A percentile compares a stretch with the other conserved stretches of the same genome.
Evolutionary conservation across 35 echinoderm and acorn worm genomes (phyloP).

Genomic region (Ophioderma brevispina): DNA sequence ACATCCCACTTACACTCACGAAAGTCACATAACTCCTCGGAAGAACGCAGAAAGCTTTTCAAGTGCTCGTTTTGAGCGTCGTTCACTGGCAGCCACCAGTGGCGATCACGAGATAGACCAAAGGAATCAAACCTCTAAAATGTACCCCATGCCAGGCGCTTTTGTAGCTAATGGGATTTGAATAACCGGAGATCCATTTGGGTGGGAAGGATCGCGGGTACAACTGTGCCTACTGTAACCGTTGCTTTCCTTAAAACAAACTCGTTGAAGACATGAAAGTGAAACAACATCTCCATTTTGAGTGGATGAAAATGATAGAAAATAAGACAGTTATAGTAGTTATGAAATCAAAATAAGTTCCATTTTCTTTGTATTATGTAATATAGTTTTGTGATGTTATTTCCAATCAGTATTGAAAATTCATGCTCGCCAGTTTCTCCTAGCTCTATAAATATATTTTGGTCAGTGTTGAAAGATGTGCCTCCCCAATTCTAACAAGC

Average conservation of each 20-base stretch:
- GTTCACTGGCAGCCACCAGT: neutral
- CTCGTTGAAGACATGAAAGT: neutral
- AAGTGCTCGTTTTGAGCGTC: neutral
- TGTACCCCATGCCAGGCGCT: neutral
- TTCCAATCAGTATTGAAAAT: too few relatives aligned
- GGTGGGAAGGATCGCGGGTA: neutral
- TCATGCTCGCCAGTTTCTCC: too few relatives aligned
- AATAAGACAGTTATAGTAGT: neutral
- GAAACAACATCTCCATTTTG: neutral
- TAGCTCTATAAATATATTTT: too few relatives aligned
- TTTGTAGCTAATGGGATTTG: neutral
- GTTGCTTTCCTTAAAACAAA: neutral
- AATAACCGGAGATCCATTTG: neutral
- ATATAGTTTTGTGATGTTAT: too few relatives aligned
- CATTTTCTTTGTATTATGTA: too few relatives aligned
- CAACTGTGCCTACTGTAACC: neutral
- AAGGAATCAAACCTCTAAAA: neutral
- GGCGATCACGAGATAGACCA: neutral
- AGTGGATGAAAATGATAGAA: neutral
- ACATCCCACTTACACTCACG: neutral
- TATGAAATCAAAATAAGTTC: neutral
- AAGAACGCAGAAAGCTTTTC: neutral
- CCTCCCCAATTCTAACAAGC: too few relatives aligned
- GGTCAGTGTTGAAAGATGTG: too few relatives aligned
- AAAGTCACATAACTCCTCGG: neutral